Evolutionary conservation across 1,140 invertebrate species (phyloP).

Genomic region (Drosophila pseudoananassae): DNA sequence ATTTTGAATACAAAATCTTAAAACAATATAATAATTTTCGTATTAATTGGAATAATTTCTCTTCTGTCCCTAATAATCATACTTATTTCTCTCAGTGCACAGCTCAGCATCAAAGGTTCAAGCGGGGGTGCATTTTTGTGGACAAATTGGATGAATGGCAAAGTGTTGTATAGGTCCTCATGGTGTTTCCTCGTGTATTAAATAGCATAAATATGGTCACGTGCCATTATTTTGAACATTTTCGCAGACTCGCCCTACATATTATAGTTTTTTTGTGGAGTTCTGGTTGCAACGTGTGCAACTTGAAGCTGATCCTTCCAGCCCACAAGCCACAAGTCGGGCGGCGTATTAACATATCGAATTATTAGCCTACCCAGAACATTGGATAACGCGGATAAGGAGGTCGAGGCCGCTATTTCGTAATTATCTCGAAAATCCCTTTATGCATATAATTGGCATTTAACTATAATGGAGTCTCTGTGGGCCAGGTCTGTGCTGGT

Average conservation of each 20-base stretch:
- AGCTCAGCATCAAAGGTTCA: slow-evolving; percentile 8
- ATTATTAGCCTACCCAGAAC: slow-evolving; percentile 82
- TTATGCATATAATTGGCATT: slow-evolving; percentile 80
- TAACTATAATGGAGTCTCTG: slow-evolving; percentile 57
- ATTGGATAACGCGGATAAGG: slow-evolving; percentile 78
- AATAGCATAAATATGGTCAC: slow-evolving; percentile 81
- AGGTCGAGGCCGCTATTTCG: slow-evolving; percentile 55
- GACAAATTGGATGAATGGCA: slow-evolving; percentile 36
- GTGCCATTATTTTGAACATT: slow-evolving; percentile 68
- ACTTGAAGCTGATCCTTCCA: slow-evolving; percentile 57
- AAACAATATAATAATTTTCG: too few relatives aligned
- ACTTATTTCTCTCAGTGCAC: slow-evolving; percentile 14
- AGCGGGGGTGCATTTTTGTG: slow-evolving; percentile 38
- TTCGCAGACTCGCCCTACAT: slow-evolving; percentile 11
- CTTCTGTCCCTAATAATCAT: not conserved
- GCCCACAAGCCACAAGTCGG: slow-evolving; percentile 34
- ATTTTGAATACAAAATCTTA: too few relatives aligned
- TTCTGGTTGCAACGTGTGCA: slow-evolving; percentile 44
- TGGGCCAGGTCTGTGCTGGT: slow-evolving; percentile 49
- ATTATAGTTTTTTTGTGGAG: slow-evolving; percentile 5
- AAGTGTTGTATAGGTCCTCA: slow-evolving; percentile 48
- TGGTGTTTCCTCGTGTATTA: slow-evolving; percentile 69
- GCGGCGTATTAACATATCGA: slow-evolving; percentile 79
- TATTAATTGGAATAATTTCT: too few relatives aligned
- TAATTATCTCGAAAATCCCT: slow-evolving; percentile 76